A percentile compares a stretch with the other conserved stretches of the same genome.
These are phyloP conservation scores for Arnoldichthys spilopterus DNA, from an alignment of 2,797 vertebrate genomes.

Conservation along the genomic window DNA sequence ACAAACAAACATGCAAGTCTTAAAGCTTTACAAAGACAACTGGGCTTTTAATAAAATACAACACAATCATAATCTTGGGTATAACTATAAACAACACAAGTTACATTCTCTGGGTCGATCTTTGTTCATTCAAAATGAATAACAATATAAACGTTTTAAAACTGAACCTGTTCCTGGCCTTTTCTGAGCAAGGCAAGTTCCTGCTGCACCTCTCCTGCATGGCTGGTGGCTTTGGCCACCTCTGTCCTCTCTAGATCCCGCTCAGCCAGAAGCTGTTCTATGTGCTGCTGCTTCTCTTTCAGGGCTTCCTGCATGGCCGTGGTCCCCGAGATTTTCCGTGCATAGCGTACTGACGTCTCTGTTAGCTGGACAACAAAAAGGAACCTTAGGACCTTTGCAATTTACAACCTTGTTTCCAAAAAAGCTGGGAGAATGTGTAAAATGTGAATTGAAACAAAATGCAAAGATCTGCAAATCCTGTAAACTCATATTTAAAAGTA, in stretches of 20 bases:
- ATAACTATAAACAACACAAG: neutral
- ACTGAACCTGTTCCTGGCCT: constrained; percentile 90
- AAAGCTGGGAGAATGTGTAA: no score
- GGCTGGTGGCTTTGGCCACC: constrained; percentile 94
- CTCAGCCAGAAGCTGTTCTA: constrained; percentile 97
- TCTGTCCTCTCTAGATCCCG: constrained; percentile 95
- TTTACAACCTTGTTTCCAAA: no score
- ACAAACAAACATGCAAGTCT: constrained; percentile 29
- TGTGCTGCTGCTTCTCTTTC: constrained; percentile 99
- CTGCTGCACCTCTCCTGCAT: constrained; percentile 93
- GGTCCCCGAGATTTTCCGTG: constrained; percentile 87
- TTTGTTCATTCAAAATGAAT: neutral
- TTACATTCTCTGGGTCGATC: neutral
- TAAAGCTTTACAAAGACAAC: constrained; percentile 6
- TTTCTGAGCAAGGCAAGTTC: constrained; percentile 89
- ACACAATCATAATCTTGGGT: neutral
- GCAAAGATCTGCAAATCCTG: no score
- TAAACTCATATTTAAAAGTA: no score
- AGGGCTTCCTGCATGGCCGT: constrained; percentile 96
- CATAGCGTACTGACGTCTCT: constrained; percentile 84
- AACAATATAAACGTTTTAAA: no score
- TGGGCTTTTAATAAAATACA: neutral
- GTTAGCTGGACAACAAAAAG: constrained; percentile 71
- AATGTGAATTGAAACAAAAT: no score
- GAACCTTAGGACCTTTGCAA: no score